phyloP scores from a whole-genome alignment of 2,888 invertebrate genomes.

The Harpalus rufipes region DNA sequence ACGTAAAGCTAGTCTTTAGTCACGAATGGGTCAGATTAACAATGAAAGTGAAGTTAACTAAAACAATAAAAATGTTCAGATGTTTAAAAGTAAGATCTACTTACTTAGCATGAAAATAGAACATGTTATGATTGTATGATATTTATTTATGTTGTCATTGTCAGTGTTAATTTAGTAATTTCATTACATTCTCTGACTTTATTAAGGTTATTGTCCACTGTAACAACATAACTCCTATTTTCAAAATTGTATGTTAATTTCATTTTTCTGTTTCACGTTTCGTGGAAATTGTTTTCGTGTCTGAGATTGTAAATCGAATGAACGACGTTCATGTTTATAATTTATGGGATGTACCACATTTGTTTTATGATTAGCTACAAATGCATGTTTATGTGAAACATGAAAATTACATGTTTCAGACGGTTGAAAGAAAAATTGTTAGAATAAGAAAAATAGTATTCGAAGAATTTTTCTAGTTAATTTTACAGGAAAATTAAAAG shows the following conservation, averaged over 20 bases:
- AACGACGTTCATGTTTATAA: constrained; percentile 6
- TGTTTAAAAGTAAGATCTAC: no score
- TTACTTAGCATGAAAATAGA: neutral
- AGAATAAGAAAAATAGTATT: neutral
- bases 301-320: constrained; percentile 3
- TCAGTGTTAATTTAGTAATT: neutral
- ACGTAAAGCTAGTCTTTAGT: no score
- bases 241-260: neutral
- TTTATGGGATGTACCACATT: constrained; percentile 25
- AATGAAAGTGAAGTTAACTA: no score
- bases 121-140: no score
- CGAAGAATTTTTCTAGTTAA: neutral
- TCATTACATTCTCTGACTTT: neutral
- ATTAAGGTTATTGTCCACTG: neutral
- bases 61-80: no score
- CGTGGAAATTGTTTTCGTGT: constrained; percentile 2
- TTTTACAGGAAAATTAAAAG: neutral
- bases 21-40: no score
- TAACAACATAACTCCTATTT: neutral
- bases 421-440: neutral
- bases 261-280: constrained; percentile 16
- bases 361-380: neutral
- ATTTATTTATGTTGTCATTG: no score
- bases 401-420: neutral
- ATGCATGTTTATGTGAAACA: constrained; percentile 8